phyloP scores from a whole-genome alignment of 2,888 invertebrate genomes.

The Orthosia cruda region DNA sequence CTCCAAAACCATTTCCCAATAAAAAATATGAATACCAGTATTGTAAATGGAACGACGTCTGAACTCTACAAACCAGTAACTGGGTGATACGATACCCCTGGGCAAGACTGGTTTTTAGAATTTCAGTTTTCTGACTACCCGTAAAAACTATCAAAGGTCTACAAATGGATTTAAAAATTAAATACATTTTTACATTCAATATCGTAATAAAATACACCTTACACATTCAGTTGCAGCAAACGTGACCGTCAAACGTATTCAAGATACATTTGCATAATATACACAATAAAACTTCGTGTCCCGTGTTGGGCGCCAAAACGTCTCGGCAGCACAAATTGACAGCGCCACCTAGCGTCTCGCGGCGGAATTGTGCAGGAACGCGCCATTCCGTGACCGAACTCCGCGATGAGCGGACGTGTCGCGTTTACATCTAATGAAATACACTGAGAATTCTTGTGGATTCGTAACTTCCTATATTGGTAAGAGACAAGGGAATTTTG shows the following conservation, averaged over 20 bases:
- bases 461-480: conserved; percentile 55
- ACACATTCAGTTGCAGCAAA: conserved; percentile 55
- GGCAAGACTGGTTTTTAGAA: not conserved
- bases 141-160: not conserved
- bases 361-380: conserved; percentile 76
- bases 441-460: conserved; percentile 73
- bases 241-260: conserved; percentile 62
- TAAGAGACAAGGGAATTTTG: conserved; percentile 50
- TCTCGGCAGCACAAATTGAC: conserved; percentile 83
- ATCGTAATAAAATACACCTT: conserved; percentile 35
- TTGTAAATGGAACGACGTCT: too few relatives aligned
- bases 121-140: not conserved
- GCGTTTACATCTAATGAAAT: conserved; percentile 81
- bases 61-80: not conserved
- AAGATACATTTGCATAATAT: conserved; percentile 61
- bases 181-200: conserved; percentile 17
- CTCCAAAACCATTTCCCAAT: too few relatives aligned
- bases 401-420: conserved; percentile 80
- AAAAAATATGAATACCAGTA: too few relatives aligned
- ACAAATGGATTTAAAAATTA: not conserved
- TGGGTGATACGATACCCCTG: too few relatives aligned
- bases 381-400: conserved; percentile 87
- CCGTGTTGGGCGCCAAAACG: conserved; percentile 84
- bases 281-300: conserved; percentile 64
- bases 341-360: conserved; percentile 84